phyloP scores from a whole-genome alignment of 2,888 invertebrate species.

The Drymonia ruficornis region DNA sequence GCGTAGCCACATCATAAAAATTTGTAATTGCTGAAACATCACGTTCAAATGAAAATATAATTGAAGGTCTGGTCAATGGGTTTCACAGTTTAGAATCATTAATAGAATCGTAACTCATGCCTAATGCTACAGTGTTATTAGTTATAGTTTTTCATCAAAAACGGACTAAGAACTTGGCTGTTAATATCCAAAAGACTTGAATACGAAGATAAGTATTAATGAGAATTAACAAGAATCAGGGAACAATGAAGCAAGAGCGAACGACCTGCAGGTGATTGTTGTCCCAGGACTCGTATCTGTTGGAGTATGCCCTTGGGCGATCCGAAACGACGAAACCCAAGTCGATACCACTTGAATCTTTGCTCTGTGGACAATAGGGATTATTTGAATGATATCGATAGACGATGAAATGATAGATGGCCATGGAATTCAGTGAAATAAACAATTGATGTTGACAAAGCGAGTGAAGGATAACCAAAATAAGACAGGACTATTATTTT shows the following conservation, averaged over 20 bases:
- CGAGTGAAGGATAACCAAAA: background rate
- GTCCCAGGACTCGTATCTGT: slow-evolving; percentile 93
- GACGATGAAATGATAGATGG: slow-evolving; percentile 5
- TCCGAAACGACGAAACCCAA: slow-evolving; percentile 91
- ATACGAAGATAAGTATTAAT: background rate
- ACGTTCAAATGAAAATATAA: too few relatives aligned
- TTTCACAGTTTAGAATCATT: too few relatives aligned
- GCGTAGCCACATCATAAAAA: too few relatives aligned
- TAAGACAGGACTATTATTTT: too few relatives aligned
- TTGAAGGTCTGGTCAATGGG: too few relatives aligned
- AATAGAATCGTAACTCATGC: too few relatives aligned
- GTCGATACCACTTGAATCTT: slow-evolving; percentile 87
- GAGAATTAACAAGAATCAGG: background rate
- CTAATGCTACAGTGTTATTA: too few relatives aligned
- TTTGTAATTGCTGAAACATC: too few relatives aligned
- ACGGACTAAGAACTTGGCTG: too few relatives aligned
- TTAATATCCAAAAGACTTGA: too few relatives aligned
- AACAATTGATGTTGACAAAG: background rate
- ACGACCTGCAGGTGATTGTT: slow-evolving; percentile 79
- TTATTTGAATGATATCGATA: slow-evolving; percentile 18
- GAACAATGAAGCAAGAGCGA: slow-evolving; percentile 16
- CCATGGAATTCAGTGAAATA: slow-evolving; percentile 4
- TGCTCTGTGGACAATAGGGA: slow-evolving; percentile 85
- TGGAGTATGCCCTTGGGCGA: slow-evolving; percentile 91
- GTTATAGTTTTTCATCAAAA: too few relatives aligned